Base-by-base conservation (phyloP, 2,797 vertebrate genomes). In the Falco concolor region DNA sequence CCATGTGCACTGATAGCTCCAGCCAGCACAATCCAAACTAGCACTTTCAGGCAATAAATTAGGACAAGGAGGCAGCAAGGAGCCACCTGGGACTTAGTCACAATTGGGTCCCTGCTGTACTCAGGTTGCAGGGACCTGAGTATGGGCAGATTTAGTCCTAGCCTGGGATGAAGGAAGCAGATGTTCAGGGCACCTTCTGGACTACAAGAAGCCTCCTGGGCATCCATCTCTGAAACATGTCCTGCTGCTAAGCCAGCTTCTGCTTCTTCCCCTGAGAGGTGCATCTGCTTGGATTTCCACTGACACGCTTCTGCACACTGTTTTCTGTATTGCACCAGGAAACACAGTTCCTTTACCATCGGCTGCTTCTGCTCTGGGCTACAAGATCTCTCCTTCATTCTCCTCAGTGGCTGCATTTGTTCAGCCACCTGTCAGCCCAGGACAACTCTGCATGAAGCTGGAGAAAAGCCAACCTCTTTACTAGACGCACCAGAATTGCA, bases 361-460 rank as follows among this genome's bases (percentile, higher is more conserved):
- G 22, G 28, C 40, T 81, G n/a, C 54, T 56, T 87, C 79, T 93
- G 40, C 47, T 73, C 76, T 70, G 64, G 67, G 44, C 59, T 90
- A 13, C 32, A 18, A 65, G 42, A 54, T 28, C 78, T 84, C 54
- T 91, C 59, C 56, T 77, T 91, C 59, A 10, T 61, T 78, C 52
- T 95, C 63, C 40, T 79, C 1, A 0, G 12, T 12, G 36, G 36
- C 38, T 84, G 67, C 20, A 24, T 75, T 78, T 84, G 50, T 50
- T 40, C 61, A 90, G 69, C 34, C 76, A 94, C 92, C 70, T 94
- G 80, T 52, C 59, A 94, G 54, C 19, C 60, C 30, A 75, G 75
- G 87, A 44, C 24, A 54, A 47, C 65, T 92, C 82, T 87, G 56
- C 65, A 75, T 1, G 11, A 83, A 65, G 79, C 47, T 86, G 89